A percentile compares a stretch with the other conserved stretches of the same genome.
Evolutionary conservation across 2,797 vertebrate species (phyloP).

Genomic region (Otolemur crassicaudatus): DNA sequence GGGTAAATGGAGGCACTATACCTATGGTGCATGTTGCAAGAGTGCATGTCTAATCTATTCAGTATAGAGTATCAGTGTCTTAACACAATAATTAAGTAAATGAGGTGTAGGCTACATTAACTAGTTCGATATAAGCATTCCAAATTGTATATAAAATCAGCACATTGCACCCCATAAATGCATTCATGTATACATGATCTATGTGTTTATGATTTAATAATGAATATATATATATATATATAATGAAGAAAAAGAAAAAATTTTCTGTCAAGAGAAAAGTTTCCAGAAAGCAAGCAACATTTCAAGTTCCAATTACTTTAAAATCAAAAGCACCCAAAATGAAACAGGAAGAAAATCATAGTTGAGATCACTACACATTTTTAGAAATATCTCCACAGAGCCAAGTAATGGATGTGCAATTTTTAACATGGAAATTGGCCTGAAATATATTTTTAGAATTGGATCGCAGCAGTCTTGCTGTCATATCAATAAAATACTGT

Average conservation of each 20-base stretch:
- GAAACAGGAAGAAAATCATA: slow-evolving; percentile 50
- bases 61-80: no score
- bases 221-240: no score
- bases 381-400: background rate
- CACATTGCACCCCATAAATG: no score
- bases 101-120: no score
- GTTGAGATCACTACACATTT: background rate
- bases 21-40: no score
- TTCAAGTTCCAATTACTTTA: background rate
- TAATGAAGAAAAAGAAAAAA: background rate
- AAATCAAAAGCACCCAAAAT: slow-evolving; percentile 44
- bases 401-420: background rate
- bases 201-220: no score
- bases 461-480: background rate
- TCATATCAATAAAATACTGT: background rate
- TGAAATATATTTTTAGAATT: background rate
- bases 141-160: no score
- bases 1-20: no score
- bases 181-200: no score
- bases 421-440: slow-evolving; percentile 18
- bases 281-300: background rate
- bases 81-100: no score
- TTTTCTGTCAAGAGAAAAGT: background rate
- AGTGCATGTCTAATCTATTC: no score
- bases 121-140: no score